phyloP scores from a whole-genome alignment of 2,888 invertebrate genomes.

The Eupithecia abbreviata region DNA sequence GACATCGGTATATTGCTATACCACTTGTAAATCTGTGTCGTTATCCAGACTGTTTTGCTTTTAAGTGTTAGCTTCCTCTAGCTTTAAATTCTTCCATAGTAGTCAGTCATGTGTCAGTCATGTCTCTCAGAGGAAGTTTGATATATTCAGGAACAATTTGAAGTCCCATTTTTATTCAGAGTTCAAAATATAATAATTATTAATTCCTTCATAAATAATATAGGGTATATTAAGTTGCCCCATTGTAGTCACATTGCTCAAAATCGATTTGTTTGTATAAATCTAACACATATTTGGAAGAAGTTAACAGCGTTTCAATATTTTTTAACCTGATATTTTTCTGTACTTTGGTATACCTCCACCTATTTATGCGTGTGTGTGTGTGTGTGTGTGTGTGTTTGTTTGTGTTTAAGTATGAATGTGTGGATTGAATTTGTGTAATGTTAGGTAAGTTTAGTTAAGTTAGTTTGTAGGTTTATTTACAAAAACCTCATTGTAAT shows the following conservation, averaged over 20 bases:
- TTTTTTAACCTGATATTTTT: conserved; percentile 8
- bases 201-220: too few relatives aligned
- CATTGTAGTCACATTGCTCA: background rate
- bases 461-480: conserved; percentile 6
- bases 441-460: conserved; percentile 7
- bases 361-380: background rate
- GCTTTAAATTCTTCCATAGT: too few relatives aligned
- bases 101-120: too few relatives aligned
- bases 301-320: background rate
- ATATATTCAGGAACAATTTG: background rate
- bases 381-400: too few relatives aligned
- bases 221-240: background rate
- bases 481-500: conserved; percentile 21
- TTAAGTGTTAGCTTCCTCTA: too few relatives aligned
- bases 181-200: background rate
- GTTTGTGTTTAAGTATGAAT: background rate
- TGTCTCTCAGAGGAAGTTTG: too few relatives aligned
- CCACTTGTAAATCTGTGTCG: too few relatives aligned
- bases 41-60: too few relatives aligned
- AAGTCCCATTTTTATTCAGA: background rate
- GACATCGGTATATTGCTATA: too few relatives aligned
- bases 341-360: background rate
- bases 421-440: conserved; percentile 7
- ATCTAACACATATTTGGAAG: background rate
- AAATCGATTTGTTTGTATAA: background rate